These are phyloP conservation scores for Junco hyemalis DNA, from an alignment of 2,113 vertebrate genomes.

Conservation along the genomic window DNA sequence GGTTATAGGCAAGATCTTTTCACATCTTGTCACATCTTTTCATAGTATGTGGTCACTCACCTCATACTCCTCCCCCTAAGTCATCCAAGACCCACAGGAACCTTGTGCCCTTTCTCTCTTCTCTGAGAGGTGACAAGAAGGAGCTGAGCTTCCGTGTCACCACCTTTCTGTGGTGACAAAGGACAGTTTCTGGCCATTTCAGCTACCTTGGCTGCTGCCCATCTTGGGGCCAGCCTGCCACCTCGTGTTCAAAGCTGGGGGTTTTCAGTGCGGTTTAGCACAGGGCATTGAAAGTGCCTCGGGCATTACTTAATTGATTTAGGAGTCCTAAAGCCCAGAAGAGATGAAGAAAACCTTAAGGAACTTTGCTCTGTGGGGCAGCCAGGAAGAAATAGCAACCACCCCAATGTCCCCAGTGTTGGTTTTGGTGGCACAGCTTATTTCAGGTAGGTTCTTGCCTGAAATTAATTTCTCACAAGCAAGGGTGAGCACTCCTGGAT, in stretches of 20 bases:
- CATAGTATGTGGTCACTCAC: neutral
- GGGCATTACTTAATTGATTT: neutral
- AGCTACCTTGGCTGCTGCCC: neutral
- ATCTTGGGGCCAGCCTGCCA: constrained; percentile 20
- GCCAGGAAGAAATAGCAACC: neutral
- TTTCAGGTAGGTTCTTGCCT: neutral
- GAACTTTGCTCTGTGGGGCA: neutral
- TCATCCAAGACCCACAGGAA: neutral
- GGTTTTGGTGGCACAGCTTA: neutral
- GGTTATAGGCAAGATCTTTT: neutral
- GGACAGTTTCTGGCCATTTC: neutral
- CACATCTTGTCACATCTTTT: neutral
- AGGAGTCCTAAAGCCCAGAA: neutral
- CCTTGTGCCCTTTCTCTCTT: neutral
- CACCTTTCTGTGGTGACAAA: neutral
- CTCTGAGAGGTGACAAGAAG: neutral
- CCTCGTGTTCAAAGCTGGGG: neutral
- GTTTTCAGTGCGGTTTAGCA: neutral
- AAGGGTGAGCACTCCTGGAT: neutral
- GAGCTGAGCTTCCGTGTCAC: neutral
- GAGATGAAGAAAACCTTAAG: neutral
- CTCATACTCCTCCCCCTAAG: neutral
- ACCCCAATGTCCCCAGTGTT: neutral
- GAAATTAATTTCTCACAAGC: neutral
- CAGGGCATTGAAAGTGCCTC: neutral